Evolutionary conservation across 1,140 invertebrate species (phyloP).

Genomic region (Lucilia sericata): DNA sequence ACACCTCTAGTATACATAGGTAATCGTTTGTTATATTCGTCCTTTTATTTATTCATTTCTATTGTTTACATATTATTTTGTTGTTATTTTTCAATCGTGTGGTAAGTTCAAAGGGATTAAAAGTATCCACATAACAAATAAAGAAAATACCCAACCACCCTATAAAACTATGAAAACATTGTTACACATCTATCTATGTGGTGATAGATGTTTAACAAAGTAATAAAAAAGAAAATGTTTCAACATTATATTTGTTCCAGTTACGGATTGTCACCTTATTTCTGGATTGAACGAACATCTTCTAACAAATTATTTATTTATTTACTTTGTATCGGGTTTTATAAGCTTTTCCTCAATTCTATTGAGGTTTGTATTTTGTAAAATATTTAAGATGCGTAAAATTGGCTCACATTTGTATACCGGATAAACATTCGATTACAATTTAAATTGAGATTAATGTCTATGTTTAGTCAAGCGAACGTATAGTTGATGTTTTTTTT

Average conservation of each 20-base stretch:
- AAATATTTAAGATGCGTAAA: not conserved
- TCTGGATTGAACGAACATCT: constrained; percentile 7
- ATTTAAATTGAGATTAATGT: constrained; percentile 37
- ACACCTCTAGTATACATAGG: too few relatives aligned
- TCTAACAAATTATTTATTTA: constrained; percentile 27
- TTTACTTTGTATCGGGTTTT: not conserved
- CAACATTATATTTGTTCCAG: constrained; percentile 20
- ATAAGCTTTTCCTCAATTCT: not conserved
- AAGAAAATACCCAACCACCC: not conserved
- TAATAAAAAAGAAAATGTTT: constrained; percentile 28
- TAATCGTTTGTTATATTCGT: too few relatives aligned
- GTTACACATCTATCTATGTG: not conserved
- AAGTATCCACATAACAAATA: not conserved
- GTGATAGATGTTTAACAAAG: too few relatives aligned
- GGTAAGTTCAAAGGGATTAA: constrained; percentile 34
- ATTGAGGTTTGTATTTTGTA: not conserved
- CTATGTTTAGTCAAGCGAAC: not conserved
- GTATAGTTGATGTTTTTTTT: not conserved
- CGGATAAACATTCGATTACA: constrained; percentile 37
- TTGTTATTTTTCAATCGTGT: constrained; percentile 35
- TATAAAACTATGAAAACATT: constrained; percentile 4
- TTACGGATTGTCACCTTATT: constrained; percentile 39
- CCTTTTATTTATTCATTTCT: too few relatives aligned
- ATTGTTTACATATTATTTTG: not conserved
- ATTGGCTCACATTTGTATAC: not conserved